These are phyloP conservation scores for Hirundichthys speculiger DNA, from an alignment of 2,113 vertebrate species.

Conservation along the genomic window DNA sequence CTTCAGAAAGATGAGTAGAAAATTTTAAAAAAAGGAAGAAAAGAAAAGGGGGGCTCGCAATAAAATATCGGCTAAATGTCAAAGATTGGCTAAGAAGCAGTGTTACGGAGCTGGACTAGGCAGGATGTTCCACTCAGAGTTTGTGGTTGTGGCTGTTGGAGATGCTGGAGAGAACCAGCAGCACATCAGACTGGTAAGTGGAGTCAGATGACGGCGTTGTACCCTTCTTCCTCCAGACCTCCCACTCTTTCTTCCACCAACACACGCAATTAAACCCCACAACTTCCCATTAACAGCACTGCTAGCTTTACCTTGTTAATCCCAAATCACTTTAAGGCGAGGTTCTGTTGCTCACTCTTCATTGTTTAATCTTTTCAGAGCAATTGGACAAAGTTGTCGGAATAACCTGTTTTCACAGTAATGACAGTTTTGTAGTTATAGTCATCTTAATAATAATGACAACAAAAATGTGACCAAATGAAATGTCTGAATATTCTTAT, in stretches of 20 bases:
- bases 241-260: slow-evolving; percentile 58
- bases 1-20: slow-evolving; percentile 24
- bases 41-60: slow-evolving; percentile 44
- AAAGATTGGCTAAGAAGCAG: slow-evolving; percentile 47
- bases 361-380: too few relatives aligned
- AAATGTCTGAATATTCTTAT: too few relatives aligned
- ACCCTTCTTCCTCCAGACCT: slow-evolving; percentile 59
- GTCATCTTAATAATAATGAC: too few relatives aligned
- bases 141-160: slow-evolving; percentile 67
- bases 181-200: slow-evolving; percentile 66
- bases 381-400: too few relatives aligned
- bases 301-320: slow-evolving; percentile 23
- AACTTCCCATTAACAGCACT: slow-evolving; percentile 44
- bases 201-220: slow-evolving; percentile 65
- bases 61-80: slow-evolving; percentile 63
- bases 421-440: too few relatives aligned
- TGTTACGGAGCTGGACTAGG: slow-evolving; percentile 41
- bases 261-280: slow-evolving; percentile 52
- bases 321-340: slow-evolving; percentile 1
- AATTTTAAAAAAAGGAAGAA: slow-evolving; percentile 2
- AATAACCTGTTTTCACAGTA: slow-evolving; percentile 10
- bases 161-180: slow-evolving; percentile 50
- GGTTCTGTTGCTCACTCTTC: too few relatives aligned
- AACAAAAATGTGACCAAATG: too few relatives aligned
- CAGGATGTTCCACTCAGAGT: slow-evolving; percentile 56